Evolutionary conservation across 2,888 invertebrate species (phyloP), one percentile per base, ranked within the genome.

Genomic region (Hypomecis punctinalis): DNA sequence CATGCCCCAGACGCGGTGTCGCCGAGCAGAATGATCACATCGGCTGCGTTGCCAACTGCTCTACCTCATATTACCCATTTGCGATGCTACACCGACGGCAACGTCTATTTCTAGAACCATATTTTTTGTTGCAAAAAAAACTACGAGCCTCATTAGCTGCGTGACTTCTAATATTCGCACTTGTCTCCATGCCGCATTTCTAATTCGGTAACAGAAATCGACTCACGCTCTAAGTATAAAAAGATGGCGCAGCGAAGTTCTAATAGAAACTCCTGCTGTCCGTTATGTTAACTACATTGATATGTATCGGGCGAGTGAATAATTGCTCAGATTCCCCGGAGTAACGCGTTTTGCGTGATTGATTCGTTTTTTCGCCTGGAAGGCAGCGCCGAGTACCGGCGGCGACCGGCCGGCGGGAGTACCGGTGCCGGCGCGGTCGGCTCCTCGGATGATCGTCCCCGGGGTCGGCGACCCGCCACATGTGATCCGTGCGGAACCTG

Each of bases 401-500:
- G 51, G 67, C 62, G 55, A 58, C 55, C 61, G 63, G 58, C 60
- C 45, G 47, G 52, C 49, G 40, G 55, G 66, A 65, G 66, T 69
- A 59, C 68, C 68, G 71, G 75, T 73, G 66, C 76, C 70, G 72
- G 75, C 73, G 76, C 60, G 61, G 66, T 63, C 53, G 77, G 78
- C 81, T 68, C 76, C 80, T 82, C 81, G 80, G 87, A 88, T 84
- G 83, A 85, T 83, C 82, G 86, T 82, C 81, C 80, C 81, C 76
- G 78, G 79, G 91, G 88, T 91, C 90, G 81, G 68, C 78, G 89
- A 90, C 87, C 91, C 80, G 73, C 73, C 88, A 90, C 88, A 89
- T 90, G 89, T 90, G 88, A 85, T 88, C 86, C 80, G 82, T 80
- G 81, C 82, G 78, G 84, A 84, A 88, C 91, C 90, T 87, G 91